Evolutionary conservation across 2,113 vertebrate genomes (phyloP), one percentile per base, ranked within the genome.

Genomic region (Gasterosteus aculeatus): DNA sequence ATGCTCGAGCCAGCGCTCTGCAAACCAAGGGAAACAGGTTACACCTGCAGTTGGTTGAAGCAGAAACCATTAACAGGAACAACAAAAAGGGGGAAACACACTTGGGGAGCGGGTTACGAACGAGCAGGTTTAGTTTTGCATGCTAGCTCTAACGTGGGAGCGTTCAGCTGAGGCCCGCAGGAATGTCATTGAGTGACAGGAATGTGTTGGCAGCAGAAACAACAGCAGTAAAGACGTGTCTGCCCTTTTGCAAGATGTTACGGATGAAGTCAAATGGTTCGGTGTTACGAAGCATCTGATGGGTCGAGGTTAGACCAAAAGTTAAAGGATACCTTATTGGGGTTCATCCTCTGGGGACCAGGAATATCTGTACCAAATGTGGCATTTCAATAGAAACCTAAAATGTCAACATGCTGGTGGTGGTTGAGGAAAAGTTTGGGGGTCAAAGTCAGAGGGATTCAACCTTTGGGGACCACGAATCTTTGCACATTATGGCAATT

Each of bases 1-100:
- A 99, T 14, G 81, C 75, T 0, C 84, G 93, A 57, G 85, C 90
- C 72, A 95, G 80, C 0, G 92, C 72, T 86, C 97, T 98, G 35
- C 3, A 18, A 67, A 57, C 6, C 53, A 54, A 19, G 12, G 58
- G 33, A 15, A 49, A 22, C 8, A 31, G 16, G 15, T 29, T 54
- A 5, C 26, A 6, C 1, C 65, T 33, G 3, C 3, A 2, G 31
- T 5, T n/a, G 6, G 0, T 54, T 10, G 64, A 56, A 69, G 47
- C 0, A 11, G 15, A 6, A 29, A 14, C 53, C 22, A 54, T 10
- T 29, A 7, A 57, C 54, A n/a, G 57, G 35, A 9, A 69, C n/a
- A 7, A 60, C 0, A 64, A 0, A 76, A 0, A 9, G 29, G 18
- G 6, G n/a, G n/a, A 26, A 33, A 29, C 22, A 44, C 60, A 63